These are phyloP conservation scores for Phyllostomus hastatus DNA, from an alignment of 2,113 vertebrate species.

Conservation along the genomic window DNA sequence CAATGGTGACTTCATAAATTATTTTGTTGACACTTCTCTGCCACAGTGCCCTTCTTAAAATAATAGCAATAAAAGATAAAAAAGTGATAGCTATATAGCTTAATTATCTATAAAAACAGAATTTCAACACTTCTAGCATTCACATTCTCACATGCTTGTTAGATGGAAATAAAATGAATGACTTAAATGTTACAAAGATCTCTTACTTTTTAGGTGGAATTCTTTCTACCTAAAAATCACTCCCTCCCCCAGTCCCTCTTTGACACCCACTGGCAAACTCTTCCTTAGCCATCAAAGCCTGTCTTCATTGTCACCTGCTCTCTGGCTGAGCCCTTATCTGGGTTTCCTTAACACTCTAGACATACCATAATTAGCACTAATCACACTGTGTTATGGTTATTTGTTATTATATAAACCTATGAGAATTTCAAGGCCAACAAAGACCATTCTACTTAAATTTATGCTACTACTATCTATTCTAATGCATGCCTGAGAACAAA, in stretches of 20 bases:
- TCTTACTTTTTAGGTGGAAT: background rate
- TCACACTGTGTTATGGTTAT: background rate
- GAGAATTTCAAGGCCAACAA: background rate
- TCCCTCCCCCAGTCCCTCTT: background rate
- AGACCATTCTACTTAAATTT: background rate
- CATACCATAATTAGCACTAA: background rate
- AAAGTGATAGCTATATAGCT: background rate
- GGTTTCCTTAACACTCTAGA: background rate
- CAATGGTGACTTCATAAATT: conserved; percentile 31
- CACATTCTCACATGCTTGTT: background rate
- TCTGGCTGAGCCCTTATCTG: background rate
- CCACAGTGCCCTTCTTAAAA: background rate
- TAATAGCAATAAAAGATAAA: background rate
- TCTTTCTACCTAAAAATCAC: background rate
- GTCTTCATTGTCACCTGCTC: background rate
- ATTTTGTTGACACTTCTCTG: conserved; percentile 3
- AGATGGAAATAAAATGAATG: background rate
- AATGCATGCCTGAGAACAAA: background rate
- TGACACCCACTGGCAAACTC: background rate
- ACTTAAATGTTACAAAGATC: background rate
- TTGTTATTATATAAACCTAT: background rate
- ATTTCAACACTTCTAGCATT: background rate
- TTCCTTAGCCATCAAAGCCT: background rate
- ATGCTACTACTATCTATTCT: background rate
- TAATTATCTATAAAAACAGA: background rate